These are phyloP conservation scores for Atherinosoma microstoma DNA, from an alignment of 2,797 vertebrate genomes.

Conservation along the genomic window DNA sequence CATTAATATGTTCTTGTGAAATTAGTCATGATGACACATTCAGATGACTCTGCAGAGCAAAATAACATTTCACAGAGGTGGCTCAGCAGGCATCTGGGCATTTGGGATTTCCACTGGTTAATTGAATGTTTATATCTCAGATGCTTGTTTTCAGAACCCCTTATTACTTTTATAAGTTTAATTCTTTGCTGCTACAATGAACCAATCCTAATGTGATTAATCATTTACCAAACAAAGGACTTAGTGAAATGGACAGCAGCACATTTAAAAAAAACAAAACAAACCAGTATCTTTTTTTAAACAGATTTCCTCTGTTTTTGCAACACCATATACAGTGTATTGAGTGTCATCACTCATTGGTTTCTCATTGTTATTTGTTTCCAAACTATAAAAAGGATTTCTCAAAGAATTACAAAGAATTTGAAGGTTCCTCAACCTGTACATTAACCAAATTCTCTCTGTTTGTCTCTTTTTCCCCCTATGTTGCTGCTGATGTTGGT, in stretches of 20 bases:
- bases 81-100: not conserved
- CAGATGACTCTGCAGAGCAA: constrained; percentile 35
- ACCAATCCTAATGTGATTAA: not conserved
- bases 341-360: not conserved
- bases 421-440: not conserved
- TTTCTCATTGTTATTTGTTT: constrained; percentile 2
- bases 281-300: too few relatives aligned
- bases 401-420: not conserved
- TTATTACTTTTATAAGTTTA: constrained; percentile 20
- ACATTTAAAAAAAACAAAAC: too few relatives aligned
- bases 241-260: not conserved
- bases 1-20: constrained; percentile 50
- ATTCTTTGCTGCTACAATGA: constrained; percentile 12
- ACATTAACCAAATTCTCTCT: constrained; percentile 20
- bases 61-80: constrained; percentile 6
- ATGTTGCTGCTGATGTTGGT: constrained; percentile 39
- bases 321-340: not conserved
- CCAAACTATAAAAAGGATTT: not conserved
- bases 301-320: too few relatives aligned
- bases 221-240: constrained; percentile 6
- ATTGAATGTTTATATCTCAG: constrained; percentile 14
- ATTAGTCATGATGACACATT: constrained; percentile 40
- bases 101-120: constrained; percentile 20
- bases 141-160: constrained; percentile 15
- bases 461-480: constrained; percentile 18